Evolutionary conservation across 2,888 invertebrate species (phyloP).

Genomic region (Pediacus dermestoides): DNA sequence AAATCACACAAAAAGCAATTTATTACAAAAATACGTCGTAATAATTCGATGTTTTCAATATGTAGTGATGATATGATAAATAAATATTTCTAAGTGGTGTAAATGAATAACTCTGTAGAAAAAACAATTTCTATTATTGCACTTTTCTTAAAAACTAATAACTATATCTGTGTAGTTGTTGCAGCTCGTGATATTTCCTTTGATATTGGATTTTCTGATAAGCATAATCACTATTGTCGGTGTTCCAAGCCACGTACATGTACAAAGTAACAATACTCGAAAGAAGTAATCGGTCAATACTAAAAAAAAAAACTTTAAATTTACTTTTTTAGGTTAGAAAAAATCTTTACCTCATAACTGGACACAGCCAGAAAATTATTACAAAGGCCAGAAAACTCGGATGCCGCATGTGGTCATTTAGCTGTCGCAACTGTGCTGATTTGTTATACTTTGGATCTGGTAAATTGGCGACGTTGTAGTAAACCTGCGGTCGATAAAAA

Average conservation of each 20-base stretch:
- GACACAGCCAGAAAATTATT: constrained; percentile 57
- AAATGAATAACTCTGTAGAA: too few relatives aligned
- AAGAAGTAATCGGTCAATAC: constrained; percentile 56
- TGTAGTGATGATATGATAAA: too few relatives aligned
- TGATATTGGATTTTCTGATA: constrained; percentile 55
- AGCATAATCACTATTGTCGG: constrained; percentile 55
- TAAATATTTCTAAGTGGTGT: too few relatives aligned
- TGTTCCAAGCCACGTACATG: constrained; percentile 61
- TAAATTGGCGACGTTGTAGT: constrained; percentile 54
- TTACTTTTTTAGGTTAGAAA: background rate
- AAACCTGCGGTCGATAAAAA: constrained; percentile 45
- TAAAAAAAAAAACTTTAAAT: constrained; percentile 35
- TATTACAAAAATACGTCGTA: too few relatives aligned
- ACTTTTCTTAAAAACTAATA: too few relatives aligned
- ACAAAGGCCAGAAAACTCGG: constrained; percentile 60
- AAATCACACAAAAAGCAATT: too few relatives aligned
- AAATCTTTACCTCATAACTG: constrained; percentile 57
- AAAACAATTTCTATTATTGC: too few relatives aligned
- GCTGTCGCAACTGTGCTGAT: constrained; percentile 52
- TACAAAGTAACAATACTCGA: constrained; percentile 54
- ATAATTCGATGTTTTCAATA: too few relatives aligned
- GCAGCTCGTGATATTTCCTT: constrained; percentile 52
- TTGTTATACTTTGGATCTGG: constrained; percentile 55
- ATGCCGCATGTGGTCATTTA: constrained; percentile 59
- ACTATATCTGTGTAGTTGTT: constrained; percentile 27